phyloP scores from a whole-genome alignment of 2,113 vertebrate species.

The Saguinus midas region DNA sequence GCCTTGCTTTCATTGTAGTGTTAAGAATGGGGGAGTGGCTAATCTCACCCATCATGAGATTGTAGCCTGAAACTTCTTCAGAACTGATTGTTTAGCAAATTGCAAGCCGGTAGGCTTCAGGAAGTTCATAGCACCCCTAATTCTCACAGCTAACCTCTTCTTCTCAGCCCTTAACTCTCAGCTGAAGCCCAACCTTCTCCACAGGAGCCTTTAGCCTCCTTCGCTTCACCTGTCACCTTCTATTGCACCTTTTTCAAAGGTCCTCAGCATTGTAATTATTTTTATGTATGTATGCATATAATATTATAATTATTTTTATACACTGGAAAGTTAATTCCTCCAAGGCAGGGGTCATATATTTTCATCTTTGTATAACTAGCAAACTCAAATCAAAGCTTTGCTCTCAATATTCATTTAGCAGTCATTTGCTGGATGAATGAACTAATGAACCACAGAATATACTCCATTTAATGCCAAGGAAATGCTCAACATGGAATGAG shows the following conservation, averaged over 20 bases:
- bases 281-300: not conserved
- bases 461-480: conserved; percentile 52
- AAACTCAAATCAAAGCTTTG: conserved; percentile 58
- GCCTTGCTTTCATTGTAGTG: not conserved
- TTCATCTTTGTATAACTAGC: conserved; percentile 25
- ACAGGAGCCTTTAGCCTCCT: not conserved
- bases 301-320: not conserved
- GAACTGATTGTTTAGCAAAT: not conserved
- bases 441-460: conserved; percentile 58
- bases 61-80: not conserved
- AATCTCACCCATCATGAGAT: not conserved
- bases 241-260: not conserved
- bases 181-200: not conserved
- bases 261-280: not conserved
- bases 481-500: not conserved
- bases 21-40: not conserved
- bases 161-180: not conserved
- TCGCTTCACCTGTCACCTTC: not conserved
- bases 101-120: not conserved
- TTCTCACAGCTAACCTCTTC: not conserved
- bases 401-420: conserved; percentile 36
- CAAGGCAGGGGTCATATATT: conserved; percentile 11
- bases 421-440: conserved; percentile 62
- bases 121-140: not conserved
- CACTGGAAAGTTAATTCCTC: conserved; percentile 14